A percentile compares a stretch with the other conserved stretches of the same genome.
These are phyloP conservation scores for Elgaria multicarinata DNA, from an alignment of 2,113 vertebrate genomes.

Conservation along the genomic window DNA sequence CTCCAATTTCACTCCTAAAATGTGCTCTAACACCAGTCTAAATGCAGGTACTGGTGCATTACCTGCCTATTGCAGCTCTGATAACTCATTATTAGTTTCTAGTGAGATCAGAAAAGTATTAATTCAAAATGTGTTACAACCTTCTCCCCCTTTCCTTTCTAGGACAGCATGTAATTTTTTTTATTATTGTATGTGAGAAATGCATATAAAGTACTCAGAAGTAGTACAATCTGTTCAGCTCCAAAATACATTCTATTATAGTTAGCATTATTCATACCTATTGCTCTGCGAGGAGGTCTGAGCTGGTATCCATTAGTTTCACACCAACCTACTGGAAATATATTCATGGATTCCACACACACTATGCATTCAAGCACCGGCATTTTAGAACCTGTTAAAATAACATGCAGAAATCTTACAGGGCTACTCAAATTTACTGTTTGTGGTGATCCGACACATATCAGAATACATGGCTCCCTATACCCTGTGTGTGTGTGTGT, in stretches of 20 bases:
- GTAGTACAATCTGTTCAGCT: background rate
- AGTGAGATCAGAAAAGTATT: background rate
- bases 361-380: constrained; percentile 91
- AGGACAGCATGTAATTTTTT: background rate
- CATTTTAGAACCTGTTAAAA: constrained; percentile 87
- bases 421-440: background rate
- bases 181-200: background rate
- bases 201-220: background rate
- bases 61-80: background rate
- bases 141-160: background rate
- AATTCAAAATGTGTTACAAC: background rate
- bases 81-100: accelerated
- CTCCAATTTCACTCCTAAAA: background rate
- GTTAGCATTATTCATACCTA: constrained; percentile 74
- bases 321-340: constrained; percentile 98
- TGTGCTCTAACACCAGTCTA: background rate
- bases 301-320: constrained; percentile 97
- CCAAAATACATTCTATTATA: background rate
- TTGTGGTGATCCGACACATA: background rate
- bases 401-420: constrained; percentile 42
- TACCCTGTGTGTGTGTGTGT: background rate
- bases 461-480: background rate
- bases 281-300: constrained; percentile 87
- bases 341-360: constrained; percentile 93
- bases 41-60: background rate